Evolutionary conservation across 1,140 invertebrate genomes (phyloP).

Genomic region (Centruroides sculpturatus): DNA sequence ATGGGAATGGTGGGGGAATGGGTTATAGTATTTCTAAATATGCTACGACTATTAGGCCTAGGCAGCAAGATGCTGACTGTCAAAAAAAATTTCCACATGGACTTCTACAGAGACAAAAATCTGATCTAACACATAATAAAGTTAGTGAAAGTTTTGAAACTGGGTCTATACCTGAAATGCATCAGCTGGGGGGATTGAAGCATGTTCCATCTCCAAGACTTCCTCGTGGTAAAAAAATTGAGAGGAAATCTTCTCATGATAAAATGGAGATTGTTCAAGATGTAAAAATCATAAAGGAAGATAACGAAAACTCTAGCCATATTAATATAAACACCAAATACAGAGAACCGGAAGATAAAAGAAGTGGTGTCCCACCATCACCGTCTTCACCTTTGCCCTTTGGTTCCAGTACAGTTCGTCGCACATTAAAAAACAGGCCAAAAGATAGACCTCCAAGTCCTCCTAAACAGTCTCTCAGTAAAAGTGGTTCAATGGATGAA

Average conservation of each 20-base stretch:
- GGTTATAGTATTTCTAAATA: no score
- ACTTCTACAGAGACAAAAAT: conserved; percentile 30
- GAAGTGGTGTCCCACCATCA: not conserved
- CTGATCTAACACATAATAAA: conserved; percentile 27
- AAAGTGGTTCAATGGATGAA: conserved; percentile 20
- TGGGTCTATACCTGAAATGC: conserved; percentile 15
- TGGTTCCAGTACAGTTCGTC: conserved; percentile 12
- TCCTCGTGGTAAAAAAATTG: conserved; percentile 8
- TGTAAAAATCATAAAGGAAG: not conserved
- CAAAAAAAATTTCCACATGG: conserved; percentile 11
- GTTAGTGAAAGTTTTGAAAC: conserved; percentile 16
- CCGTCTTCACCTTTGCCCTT: conserved; percentile 17
- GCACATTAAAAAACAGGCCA: conserved; percentile 13
- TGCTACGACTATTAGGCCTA: not conserved
- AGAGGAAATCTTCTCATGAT: conserved; percentile 4
- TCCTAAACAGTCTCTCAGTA: conserved; percentile 7
- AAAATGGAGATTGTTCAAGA: no score
- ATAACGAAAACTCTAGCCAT: not conserved
- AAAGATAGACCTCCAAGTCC: conserved; percentile 15
- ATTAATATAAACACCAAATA: conserved; percentile 14
- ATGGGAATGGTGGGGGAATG: not conserved
- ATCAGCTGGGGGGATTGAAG: conserved; percentile 8
- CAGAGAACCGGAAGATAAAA: conserved; percentile 11
- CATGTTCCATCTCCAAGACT: conserved; percentile 16
- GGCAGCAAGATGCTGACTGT: conserved; percentile 1